phyloP scores from a whole-genome alignment of 2,888 invertebrate species.

The Drosophila robusta region DNA sequence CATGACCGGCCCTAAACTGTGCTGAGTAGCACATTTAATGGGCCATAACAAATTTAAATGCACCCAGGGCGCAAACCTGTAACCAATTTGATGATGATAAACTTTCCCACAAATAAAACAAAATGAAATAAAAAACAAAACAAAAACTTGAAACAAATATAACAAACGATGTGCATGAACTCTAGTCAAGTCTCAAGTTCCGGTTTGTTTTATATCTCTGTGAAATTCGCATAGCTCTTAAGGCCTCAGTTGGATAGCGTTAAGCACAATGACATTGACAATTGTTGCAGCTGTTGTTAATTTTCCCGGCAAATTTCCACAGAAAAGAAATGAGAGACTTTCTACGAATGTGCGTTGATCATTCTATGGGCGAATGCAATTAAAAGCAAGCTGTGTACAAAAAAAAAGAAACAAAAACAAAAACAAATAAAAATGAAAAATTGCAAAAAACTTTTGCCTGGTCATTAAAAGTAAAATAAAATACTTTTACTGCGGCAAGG shows the following conservation, averaged over 20 bases:
- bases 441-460: slow-evolving; percentile 40
- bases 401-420: slow-evolving; percentile 9
- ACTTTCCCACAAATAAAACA: slow-evolving; percentile 58
- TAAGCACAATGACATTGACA: slow-evolving; percentile 57
- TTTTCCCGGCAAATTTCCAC: slow-evolving; percentile 56
- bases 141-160: background rate
- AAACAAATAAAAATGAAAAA: slow-evolving; percentile 14
- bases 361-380: slow-evolving; percentile 52
- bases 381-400: slow-evolving; percentile 22
- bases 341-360: slow-evolving; percentile 43
- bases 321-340: slow-evolving; percentile 69
- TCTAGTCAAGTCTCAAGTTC: slow-evolving; percentile 31
- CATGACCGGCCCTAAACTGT: background rate
- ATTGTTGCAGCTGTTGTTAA: slow-evolving; percentile 29
- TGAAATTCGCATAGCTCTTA: slow-evolving; percentile 40
- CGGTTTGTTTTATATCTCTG: slow-evolving; percentile 37
- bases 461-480: slow-evolving; percentile 70
- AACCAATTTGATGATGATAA: slow-evolving; percentile 18
- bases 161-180: slow-evolving; percentile 8
- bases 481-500: slow-evolving; percentile 54
- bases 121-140: background rate
- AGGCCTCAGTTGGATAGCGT: slow-evolving; percentile 25
- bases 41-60: slow-evolving; percentile 36
- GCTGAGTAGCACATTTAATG: slow-evolving; percentile 31
- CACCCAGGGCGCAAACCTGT: slow-evolving; percentile 15